Evolutionary conservation across 2,797 vertebrate genomes (phyloP).

Genomic region (Spondyliosoma cantharus): DNA sequence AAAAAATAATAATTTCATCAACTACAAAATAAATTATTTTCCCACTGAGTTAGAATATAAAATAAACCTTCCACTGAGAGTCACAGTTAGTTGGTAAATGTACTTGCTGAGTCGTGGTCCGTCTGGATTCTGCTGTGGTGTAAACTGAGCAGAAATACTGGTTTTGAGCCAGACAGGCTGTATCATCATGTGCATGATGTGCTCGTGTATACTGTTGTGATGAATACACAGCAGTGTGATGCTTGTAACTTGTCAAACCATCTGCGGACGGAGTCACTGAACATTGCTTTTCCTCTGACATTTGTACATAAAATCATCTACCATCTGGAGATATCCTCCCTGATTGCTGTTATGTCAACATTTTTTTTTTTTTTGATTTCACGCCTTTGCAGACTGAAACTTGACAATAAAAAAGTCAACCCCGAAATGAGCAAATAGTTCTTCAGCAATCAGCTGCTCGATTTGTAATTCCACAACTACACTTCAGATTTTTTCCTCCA

Average conservation of each 20-base stretch:
- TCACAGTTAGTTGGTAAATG: neutral
- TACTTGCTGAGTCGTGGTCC: neutral
- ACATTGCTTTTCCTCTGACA: neutral
- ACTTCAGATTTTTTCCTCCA: neutral
- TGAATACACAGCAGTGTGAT: accelerated
- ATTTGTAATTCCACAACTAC: neutral
- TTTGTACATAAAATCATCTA: neutral
- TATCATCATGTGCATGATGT: neutral
- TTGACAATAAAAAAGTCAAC: neutral
- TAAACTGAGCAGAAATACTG: constrained; percentile 10
- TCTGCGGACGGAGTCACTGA: constrained; percentile 4
- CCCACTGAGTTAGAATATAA: neutral
- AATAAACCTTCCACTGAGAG: neutral
- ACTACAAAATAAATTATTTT: neutral
- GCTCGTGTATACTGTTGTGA: neutral
- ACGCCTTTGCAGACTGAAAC: neutral
- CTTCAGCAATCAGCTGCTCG: constrained; percentile 6
- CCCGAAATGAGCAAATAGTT: neutral
- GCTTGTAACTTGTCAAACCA: neutral
- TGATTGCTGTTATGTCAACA: constrained; percentile 2
- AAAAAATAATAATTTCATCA: neutral
- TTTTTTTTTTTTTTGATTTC: neutral
- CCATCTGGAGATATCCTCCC: neutral
- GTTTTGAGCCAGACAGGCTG: neutral
- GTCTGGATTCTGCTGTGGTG: neutral